phyloP scores from a whole-genome alignment of 2,797 vertebrate genomes.

The Harpagifer antarcticus region DNA sequence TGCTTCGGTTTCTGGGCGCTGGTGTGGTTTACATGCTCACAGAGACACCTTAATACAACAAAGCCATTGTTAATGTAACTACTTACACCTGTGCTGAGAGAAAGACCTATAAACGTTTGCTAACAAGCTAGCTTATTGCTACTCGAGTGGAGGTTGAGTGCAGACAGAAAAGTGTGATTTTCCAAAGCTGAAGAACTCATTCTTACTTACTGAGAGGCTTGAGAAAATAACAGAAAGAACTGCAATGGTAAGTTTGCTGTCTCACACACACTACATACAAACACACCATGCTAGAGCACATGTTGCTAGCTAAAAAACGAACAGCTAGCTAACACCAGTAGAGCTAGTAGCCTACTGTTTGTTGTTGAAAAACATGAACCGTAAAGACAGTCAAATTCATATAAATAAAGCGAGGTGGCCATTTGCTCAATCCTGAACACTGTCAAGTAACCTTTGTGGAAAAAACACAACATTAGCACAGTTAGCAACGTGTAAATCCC shows the following conservation, averaged over 20 bases:
- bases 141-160: not conserved
- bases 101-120: not conserved
- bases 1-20: not conserved
- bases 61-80: not conserved
- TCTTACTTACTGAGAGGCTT: not conserved
- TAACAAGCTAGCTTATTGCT: not conserved
- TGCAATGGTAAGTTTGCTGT: not conserved
- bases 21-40: not conserved
- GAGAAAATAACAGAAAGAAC: not conserved
- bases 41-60: not conserved
- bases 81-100: not conserved
- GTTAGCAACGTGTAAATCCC: not conserved
- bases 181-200: not conserved
- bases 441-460: constrained; percentile 27
- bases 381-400: not conserved
- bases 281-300: too few species aligned
- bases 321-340: not conserved
- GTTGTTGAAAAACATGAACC: not conserved
- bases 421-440: constrained; percentile 35
- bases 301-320: not conserved
- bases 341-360: not conserved
- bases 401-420: not conserved
- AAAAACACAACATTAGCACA: constrained; percentile 13
- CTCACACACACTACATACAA: too few species aligned
- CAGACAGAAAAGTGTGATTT: not conserved